Conservation (phyloP, 2,113 vertebrate species). For the Callaeas wilsoni region DNA sequence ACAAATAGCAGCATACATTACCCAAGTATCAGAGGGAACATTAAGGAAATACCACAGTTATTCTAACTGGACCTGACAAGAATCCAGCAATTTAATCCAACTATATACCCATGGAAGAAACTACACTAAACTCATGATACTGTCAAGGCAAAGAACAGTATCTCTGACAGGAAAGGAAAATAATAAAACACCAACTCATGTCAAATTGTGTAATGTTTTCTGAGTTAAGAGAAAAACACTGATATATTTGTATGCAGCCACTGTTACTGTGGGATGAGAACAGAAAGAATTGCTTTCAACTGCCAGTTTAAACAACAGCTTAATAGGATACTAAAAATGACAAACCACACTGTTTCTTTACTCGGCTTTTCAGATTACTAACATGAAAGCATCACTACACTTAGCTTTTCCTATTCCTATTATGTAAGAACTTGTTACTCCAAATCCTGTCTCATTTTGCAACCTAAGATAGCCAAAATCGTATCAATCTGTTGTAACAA, state of each 20-base stretch:
- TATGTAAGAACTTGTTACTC: not conserved
- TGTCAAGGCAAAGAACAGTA: not conserved
- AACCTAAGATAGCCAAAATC: not conserved
- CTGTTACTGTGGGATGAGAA: not conserved
- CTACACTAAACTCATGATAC: fast-evolving
- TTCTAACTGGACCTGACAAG: not conserved
- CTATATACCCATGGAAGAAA: not conserved
- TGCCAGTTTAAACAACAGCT: not conserved
- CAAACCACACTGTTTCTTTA: not conserved
- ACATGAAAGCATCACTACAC: not conserved
- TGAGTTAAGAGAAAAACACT: not conserved
- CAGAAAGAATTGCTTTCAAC: not conserved
- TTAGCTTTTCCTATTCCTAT: not conserved
- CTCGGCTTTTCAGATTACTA: not conserved
- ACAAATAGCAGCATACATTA: not conserved
- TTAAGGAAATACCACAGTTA: not conserved
- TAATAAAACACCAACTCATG: not conserved
- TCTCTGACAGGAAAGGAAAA: not conserved
- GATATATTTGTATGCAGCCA: not conserved
- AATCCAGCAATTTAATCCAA: not conserved
- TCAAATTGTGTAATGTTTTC: not conserved
- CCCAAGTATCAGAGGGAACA: not conserved
- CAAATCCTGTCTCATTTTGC: not conserved
- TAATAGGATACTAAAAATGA: not conserved
- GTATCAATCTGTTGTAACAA: not conserved